Evolutionary conservation across 2,113 vertebrate species (phyloP).

Genomic region (Pluvialis apricaria): DNA sequence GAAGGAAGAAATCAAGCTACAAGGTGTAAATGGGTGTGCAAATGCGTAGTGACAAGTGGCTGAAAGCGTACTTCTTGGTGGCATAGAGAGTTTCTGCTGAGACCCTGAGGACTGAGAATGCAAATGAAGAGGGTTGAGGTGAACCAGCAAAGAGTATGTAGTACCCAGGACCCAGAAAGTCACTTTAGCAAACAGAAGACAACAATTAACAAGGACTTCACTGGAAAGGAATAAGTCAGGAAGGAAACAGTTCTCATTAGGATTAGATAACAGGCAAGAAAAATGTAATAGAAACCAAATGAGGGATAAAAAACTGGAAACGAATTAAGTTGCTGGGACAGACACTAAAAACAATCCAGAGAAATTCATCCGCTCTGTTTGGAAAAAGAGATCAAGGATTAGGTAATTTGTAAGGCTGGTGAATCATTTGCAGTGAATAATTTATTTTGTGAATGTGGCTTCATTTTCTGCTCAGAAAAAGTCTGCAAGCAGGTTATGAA

Average conservation of each 20-base stretch:
- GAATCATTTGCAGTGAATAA: constrained; percentile 35
- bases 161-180: background rate
- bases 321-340: background rate
- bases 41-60: rapidly evolving
- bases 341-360: background rate
- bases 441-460: background rate
- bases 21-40: background rate
- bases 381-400: background rate
- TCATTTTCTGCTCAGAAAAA: background rate
- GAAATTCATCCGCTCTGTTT: background rate
- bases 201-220: background rate
- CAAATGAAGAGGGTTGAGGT: constrained; percentile 31
- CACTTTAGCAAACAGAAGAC: background rate
- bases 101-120: background rate
- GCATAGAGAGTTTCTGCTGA: background rate
- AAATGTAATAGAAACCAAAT: constrained; percentile 2
- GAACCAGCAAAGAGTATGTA: background rate
- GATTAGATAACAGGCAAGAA: background rate
- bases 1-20: background rate
- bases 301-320: background rate
- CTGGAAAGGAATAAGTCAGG: background rate
- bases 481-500: background rate
- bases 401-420: background rate
- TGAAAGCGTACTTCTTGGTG: background rate
- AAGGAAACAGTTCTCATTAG: background rate